Conservation (phyloP, 2,888 invertebrate species). For the Leptothorax acervorum region DNA sequence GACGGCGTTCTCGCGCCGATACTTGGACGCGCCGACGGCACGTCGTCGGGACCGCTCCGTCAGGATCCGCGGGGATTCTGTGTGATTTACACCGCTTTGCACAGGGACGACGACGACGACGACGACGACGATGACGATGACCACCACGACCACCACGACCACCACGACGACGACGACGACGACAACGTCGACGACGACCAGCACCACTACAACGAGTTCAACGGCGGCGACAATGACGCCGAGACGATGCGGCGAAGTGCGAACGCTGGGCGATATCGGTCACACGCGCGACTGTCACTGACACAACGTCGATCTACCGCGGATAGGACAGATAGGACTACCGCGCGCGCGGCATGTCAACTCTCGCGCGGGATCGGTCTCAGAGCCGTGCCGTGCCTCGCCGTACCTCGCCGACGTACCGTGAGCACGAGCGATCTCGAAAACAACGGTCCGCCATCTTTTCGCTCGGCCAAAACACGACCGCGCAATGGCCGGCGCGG, state of each 20-base stretch:
- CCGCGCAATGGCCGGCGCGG: slow-evolving; percentile 79
- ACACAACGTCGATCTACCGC: slow-evolving; percentile 22
- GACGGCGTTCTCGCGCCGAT: slow-evolving; percentile 12
- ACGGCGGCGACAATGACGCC: slow-evolving; percentile 17
- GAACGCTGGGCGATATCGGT: background rate
- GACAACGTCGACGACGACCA: background rate
- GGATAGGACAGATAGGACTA: slow-evolving; percentile 14
- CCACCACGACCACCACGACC: background rate
- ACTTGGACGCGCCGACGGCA: slow-evolving; percentile 36
- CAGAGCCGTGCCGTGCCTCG: slow-evolving; percentile 45
- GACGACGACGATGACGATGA: background rate
- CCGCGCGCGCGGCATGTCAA: slow-evolving; percentile 56
- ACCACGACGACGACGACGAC: background rate
- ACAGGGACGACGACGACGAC: background rate
- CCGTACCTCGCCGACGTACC: slow-evolving; percentile 49
- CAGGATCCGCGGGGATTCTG: background rate
- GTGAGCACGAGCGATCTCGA: slow-evolving; percentile 73
- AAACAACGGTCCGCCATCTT: slow-evolving; percentile 83
- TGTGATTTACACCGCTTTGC: slow-evolving; percentile 45
- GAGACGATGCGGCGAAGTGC: slow-evolving; percentile 20
- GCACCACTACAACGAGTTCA: background rate
- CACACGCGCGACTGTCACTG: background rate
- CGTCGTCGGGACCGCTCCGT: slow-evolving; percentile 20
- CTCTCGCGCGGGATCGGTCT: slow-evolving; percentile 66
- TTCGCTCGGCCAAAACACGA: slow-evolving; percentile 79